Percentiles rank a stretch among this genome's conserved stretches.
phyloP scores from a whole-genome alignment of 1,140 invertebrate species.

The Asbolus verrucosus region DNA sequence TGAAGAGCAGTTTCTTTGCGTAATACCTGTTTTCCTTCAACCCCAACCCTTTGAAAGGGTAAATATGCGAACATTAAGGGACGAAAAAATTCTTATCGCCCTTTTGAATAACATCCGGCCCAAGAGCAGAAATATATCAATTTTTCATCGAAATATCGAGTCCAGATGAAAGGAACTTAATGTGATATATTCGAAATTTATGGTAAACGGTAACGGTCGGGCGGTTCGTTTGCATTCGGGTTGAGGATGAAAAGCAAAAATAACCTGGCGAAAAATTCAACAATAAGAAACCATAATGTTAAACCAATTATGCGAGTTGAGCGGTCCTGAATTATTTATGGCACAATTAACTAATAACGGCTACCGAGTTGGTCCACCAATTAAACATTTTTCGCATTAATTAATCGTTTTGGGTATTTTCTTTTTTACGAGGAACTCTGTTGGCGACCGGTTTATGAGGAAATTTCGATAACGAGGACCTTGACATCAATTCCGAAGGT shows the following conservation, averaged over 20 bases:
- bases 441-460: conserved; percentile 8
- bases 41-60: conserved; percentile 27
- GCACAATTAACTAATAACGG: background rate
- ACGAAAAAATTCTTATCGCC: too few species aligned
- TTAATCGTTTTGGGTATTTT: background rate
- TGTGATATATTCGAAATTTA: conserved; percentile 44
- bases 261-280: background rate
- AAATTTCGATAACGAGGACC: conserved; percentile 35
- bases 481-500: conserved; percentile 25
- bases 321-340: conserved; percentile 7
- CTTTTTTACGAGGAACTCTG: too few species aligned
- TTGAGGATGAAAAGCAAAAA: too few species aligned
- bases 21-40: conserved; percentile 25
- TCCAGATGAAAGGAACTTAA: conserved; percentile 7
- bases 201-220: conserved; percentile 40
- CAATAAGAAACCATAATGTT: background rate
- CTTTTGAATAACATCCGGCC: conserved; percentile 29
- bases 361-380: conserved; percentile 1
- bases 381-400: conserved; percentile 20
- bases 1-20: background rate
- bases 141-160: conserved; percentile 40
- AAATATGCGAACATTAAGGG: conserved; percentile 41
- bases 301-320: background rate
- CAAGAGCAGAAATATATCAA: conserved; percentile 9
- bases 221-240: conserved; percentile 5